Base-by-base conservation (phyloP, 2,797 vertebrate genomes). In the Apogon hyalosoma region DNA sequence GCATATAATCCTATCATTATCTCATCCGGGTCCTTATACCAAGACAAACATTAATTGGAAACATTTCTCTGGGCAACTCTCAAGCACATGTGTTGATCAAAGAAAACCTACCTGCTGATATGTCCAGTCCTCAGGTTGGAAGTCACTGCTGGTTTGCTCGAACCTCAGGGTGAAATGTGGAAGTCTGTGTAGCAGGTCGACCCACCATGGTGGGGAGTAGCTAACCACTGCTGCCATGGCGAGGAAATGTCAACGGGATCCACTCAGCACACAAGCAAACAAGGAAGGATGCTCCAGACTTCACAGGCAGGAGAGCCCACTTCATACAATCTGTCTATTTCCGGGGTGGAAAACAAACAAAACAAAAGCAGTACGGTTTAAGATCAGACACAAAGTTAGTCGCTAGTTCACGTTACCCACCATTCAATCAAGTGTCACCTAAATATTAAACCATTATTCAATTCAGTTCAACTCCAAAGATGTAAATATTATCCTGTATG, bases 201-300 rank as follows among this genome's bases (percentile, higher is more conserved):
- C 97, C 97, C 97, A 98, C 97, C 97, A 98, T 3, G 97, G 97
- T 56, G 97, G 96, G 80, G 95, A 92, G 86, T 96, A 98, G 92
- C 93, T 96, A 43, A 97, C 96, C 63, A 96, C 96, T 5, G 93
- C 90, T 77, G 96, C 96, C 97, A 98, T 98, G 83, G 70, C 75
- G 51, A 73, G 59, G 0, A 24, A 60, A 65, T 18, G 69, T 69
- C 66, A 77, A 24, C 2, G 53, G 43, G 61, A 33, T 69, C 53
- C 68, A 41, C 62, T 77, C 50, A 45, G 14, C 57, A 36, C 57
- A 47, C 40, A 40, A 62, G 15, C 45, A n/a, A 62, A n/a, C 45
- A 18, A 59, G 61, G 46, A 4, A 62, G 56, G 77, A 78, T 71
- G 78, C 53, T 63, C 15, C 16, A 52, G 50, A 56, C 61, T 81